Evolutionary conservation across 1,140 invertebrate genomes (phyloP).

Genomic region (Sweltsa coloradensis): DNA sequence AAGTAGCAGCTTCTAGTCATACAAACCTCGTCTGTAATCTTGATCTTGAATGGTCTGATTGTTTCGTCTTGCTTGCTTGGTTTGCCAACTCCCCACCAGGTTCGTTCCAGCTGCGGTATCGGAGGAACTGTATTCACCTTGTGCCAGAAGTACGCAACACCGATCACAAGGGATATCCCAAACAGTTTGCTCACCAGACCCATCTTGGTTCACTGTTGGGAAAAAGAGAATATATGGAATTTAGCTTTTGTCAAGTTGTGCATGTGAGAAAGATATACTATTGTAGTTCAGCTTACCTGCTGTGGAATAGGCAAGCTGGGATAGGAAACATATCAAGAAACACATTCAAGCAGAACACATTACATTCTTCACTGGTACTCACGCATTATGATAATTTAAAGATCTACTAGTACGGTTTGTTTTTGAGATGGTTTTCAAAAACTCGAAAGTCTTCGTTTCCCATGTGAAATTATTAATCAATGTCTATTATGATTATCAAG

Average conservation of each 20-base stretch:
- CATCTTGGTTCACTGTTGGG: not conserved
- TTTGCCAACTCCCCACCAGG: conserved; percentile 34
- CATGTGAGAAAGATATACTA: not conserved
- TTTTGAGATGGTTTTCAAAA: no score
- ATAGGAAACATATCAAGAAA: no score
- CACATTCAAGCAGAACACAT: no score
- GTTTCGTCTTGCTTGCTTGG: conserved; percentile 25
- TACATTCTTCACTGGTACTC: no score
- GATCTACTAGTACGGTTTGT: no score
- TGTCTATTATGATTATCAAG: no score
- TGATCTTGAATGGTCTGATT: conserved; percentile 36
- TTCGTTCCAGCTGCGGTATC: conserved; percentile 16
- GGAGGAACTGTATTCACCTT: conserved; percentile 4
- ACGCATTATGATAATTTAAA: no score
- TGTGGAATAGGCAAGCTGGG: no score
- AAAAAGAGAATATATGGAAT: not conserved
- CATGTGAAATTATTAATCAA: no score
- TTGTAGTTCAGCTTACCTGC: no score
- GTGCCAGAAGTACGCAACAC: not conserved
- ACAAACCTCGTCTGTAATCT: conserved; percentile 30
- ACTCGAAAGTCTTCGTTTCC: no score
- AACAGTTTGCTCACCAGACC: not conserved
- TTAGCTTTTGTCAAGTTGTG: not conserved
- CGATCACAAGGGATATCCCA: not conserved
- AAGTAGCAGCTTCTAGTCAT: no score